Evolutionary conservation across 23 tunicate genomes (phyloP).

Genomic region (Trididemnum clinides): DNA sequence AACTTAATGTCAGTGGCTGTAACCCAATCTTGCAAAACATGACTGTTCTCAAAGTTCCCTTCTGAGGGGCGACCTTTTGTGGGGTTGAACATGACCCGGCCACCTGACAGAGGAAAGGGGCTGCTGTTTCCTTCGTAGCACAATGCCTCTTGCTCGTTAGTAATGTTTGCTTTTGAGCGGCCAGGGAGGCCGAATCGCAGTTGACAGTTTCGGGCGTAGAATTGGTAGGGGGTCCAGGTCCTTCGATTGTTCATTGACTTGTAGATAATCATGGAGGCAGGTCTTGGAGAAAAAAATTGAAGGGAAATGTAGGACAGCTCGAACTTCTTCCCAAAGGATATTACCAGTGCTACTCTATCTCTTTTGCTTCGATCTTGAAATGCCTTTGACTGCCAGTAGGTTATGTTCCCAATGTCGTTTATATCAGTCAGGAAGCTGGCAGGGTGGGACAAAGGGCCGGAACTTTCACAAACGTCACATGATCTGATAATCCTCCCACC

Average conservation of each 20-base stretch:
- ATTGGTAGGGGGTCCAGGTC: constrained; percentile 70
- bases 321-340: constrained; percentile 54
- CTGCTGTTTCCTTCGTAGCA: constrained; percentile 37
- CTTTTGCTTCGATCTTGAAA: constrained; percentile 4
- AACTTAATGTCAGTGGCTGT: constrained; percentile 74
- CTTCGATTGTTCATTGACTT: constrained; percentile 63
- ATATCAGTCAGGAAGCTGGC: constrained; percentile 62
- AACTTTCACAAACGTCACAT: constrained; percentile 57
- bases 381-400: constrained; percentile 75
- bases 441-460: constrained; percentile 56
- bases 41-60: constrained; percentile 38
- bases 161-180: background rate
- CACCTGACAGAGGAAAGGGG: constrained; percentile 38
- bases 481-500: background rate
- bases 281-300: constrained; percentile 55
- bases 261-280: constrained; percentile 72
- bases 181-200: constrained; percentile 11
- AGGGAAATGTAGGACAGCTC: constrained; percentile 59
- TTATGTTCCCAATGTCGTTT: constrained; percentile 56
- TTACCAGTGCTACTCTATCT: constrained; percentile 38
- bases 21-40: constrained; percentile 66
- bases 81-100: constrained; percentile 58
- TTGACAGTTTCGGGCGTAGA: constrained; percentile 57
- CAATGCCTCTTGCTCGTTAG: constrained; percentile 60
- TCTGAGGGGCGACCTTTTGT: constrained; percentile 49